These are phyloP conservation scores for Muscicapa comitata DNA, from an alignment of 2,797 vertebrate species.

Conservation along the genomic window DNA sequence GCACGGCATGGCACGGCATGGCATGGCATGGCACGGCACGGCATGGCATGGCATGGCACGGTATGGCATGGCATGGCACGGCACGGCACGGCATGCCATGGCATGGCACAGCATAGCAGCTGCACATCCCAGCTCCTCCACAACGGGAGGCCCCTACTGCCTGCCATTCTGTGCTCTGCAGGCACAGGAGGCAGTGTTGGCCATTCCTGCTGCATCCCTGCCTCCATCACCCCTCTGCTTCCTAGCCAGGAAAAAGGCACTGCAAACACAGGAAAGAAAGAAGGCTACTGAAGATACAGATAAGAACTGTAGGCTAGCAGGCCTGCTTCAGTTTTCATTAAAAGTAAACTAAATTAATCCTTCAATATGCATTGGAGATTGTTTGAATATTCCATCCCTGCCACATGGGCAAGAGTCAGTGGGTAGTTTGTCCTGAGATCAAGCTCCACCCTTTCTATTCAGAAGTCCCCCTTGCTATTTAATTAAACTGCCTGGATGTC, in stretches of 20 bases:
- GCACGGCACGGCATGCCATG: background rate
- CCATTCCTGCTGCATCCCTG: accelerated
- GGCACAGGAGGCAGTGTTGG: background rate
- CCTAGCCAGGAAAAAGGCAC: background rate
- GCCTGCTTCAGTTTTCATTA: background rate
- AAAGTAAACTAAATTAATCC: background rate
- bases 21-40: background rate
- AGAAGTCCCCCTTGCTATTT: background rate
- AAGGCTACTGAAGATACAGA: background rate
- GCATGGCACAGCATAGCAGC: too few relatives aligned
- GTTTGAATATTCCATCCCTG: background rate
- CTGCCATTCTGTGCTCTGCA: accelerated
- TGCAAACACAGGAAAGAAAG: background rate
- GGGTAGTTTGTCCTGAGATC: background rate
- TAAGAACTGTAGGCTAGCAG: background rate
- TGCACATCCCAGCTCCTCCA: background rate
- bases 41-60: background rate
- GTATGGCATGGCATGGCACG: background rate
- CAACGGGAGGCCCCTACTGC: background rate
- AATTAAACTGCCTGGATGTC: background rate
- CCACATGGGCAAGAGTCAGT: background rate
- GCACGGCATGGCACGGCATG: background rate
- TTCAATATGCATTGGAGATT: background rate
- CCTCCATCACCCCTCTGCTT: background rate
- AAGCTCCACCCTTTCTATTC: constrained; percentile 42